Evolutionary conservation across 2,888 invertebrate species (phyloP), one percentile per base, ranked within the genome.

Genomic region (Diarsia mendica): DNA sequence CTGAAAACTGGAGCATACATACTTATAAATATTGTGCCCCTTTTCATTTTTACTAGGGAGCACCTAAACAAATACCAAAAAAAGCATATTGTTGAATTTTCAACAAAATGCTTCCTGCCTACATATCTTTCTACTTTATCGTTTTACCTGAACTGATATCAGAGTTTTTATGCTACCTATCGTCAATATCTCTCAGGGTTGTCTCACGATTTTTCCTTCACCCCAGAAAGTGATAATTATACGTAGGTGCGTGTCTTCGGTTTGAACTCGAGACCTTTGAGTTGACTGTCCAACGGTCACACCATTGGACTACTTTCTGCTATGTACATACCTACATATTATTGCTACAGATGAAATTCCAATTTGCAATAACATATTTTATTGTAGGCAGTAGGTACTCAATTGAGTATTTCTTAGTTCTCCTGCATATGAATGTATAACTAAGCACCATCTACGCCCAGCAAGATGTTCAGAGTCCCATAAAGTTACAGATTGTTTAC

Each of bases 401-500:
- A 23, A 10, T 23, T n/a, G 23, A n/a, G 55, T 55, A 23, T 23
- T 13, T 55, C 11, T 55, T 53, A 13, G 28, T 28, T 23, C 5
- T 55, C 2, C 23, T 55, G 5, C 5, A 5, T 55, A 55, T 23
- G 23, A 2, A 55, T 53, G n/a, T 23, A 66, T 72, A 74, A 81
- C 63, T 68, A 66, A 74, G 51, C 28, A 33, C 67, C 49, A 73
- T 78, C 72, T 79, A 71, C 72, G 68, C 66, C 67, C 75, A 81
- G 71, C 77, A 80, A 91, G 89, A 89, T 85, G 87, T 87, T 89
- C 75, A 76, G 81, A 77, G 85, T 82, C 80, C 84, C 79, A 72
- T 84, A 85, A 90, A 91, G 88, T 80, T 90, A 91, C 90, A 92
- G 90, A 93, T 93, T 94, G 93, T 94, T 93, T 95, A 93, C 93